Base-by-base conservation (phyloP, 2,888 invertebrate species). In the Geophilus truncorum region DNA sequence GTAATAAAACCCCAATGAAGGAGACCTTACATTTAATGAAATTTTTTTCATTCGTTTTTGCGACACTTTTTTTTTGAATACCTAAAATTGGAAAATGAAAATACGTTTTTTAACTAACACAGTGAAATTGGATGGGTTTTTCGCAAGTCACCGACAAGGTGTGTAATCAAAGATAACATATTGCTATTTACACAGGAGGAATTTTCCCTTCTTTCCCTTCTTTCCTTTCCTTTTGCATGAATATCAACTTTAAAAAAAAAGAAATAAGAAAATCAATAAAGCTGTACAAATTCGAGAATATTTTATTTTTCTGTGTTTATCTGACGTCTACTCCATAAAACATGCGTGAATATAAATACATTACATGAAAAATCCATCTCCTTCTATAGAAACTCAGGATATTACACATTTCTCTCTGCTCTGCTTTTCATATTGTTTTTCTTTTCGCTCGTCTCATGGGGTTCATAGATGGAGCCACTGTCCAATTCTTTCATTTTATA, bases 281-380 rank as follows among this genome's bases (percentile, higher is more conserved):
- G 70, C 70, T 70, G 70, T 70, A 70, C 70, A 70, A 70, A 70
- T 70, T 70, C 70, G 4, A 70, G 28, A 70, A 70, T 70, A 70
- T 70, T 70, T 70, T 70, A 70, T 25, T 70, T n/a, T 25, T 70
- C 15, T 28, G 25, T 70, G 70, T 70, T 70, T 70, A 70, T 28
- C 28, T 70, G 70, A 70, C 70, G 70, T 28, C 70, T 70, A 6
- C 28, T 70, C 70, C 28, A 70, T 70, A 70, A 70, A 70, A 70
- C 70, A 70, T 70, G 70, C 25, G 70, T 15, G 62, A 62, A 62
- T 62, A 70, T 70, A 70, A 70, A 70, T 70, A 70, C 70, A 70
- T 70, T 70, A 70, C 70, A 70, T 12, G 70, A 25, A 23, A 70
- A 70, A 70, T 70, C 70, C 70, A 70, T 70, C 25, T 28, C 70